A percentile compares a stretch with the other conserved stretches of the same genome.
Evolutionary conservation across 2,888 invertebrate species (phyloP).

Genomic region (Orthosia gothica): DNA sequence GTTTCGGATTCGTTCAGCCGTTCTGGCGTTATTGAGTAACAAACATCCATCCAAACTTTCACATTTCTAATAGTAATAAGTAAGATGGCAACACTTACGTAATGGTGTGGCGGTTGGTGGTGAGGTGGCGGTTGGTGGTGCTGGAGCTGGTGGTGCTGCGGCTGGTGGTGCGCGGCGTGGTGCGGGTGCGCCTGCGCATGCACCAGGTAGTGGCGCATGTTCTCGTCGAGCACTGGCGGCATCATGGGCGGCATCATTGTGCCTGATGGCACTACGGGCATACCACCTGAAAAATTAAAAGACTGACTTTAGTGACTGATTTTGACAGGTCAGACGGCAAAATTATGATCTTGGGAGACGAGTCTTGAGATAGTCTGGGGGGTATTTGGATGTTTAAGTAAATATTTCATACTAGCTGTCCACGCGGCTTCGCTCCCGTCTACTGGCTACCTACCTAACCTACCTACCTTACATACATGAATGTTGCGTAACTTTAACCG

Average conservation of each 20-base stretch:
- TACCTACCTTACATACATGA: too few relatives aligned
- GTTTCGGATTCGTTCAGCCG: too few relatives aligned
- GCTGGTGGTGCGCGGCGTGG: slow-evolving; percentile 90
- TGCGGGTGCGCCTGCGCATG: slow-evolving; percentile 89
- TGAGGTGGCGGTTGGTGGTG: slow-evolving; percentile 94
- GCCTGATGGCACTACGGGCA: slow-evolving; percentile 97
- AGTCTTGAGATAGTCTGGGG: too few relatives aligned
- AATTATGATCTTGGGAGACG: neutral
- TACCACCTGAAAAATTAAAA: slow-evolving; percentile 84
- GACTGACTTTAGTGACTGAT: neutral
- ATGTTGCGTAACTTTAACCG: too few relatives aligned
- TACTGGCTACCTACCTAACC: too few relatives aligned
- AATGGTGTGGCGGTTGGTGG: slow-evolving; percentile 93
- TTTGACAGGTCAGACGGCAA: neutral
- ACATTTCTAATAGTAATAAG: too few relatives aligned
- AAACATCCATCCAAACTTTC: too few relatives aligned
- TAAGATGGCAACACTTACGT: slow-evolving; percentile 90
- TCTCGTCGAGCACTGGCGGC: slow-evolving; percentile 98
- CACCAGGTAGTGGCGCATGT: slow-evolving; percentile 97
- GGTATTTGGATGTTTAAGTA: too few relatives aligned
- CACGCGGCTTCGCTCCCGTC: too few relatives aligned
- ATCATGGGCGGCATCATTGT: slow-evolving; percentile 94
- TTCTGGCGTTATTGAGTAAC: too few relatives aligned
- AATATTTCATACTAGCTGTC: too few relatives aligned
- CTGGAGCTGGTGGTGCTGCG: slow-evolving; percentile 89